Evolutionary conservation across 2,113 vertebrate species (phyloP), one percentile per base, ranked within the genome.

Genomic region (Syngnathus typhle): DNA sequence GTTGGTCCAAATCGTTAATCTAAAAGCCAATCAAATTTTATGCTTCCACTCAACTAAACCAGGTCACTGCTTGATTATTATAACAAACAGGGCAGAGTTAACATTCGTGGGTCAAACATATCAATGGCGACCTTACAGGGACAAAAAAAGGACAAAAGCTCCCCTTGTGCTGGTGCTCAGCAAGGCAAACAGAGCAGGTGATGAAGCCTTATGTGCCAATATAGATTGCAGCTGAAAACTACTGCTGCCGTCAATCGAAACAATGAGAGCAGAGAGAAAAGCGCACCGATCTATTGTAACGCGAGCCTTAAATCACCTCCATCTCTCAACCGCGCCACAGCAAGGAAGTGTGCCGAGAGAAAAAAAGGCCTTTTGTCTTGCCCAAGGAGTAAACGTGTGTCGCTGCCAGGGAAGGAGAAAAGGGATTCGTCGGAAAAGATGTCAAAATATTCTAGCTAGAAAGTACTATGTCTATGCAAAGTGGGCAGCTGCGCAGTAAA

Each of bases 401-500:
- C 13, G 3, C 23, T 77, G 61, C 2, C 46, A 72, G 63, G 38
- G 43, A 16, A 21, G 36, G 36, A 23, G 52, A 36, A 63, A 58
- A 47, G 27, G 36, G 55, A 49, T 73, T 68, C 54, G 68, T 78
- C 61, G 73, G n/a, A n/a, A 39, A 68, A 80, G 77, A 78, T 60
- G 74, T 55, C 73, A 72, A 82, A 81, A 78, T 79, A 73, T 82
- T 79, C 52, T 51, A 49, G 63, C 23, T 46, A 62, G 64, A 56
- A 70, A 58, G 68, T 77, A n/a, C n/a, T n/a, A 65, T 52, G 72
- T 84, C 79, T 85, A 74, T 71, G 80, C 77, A 80, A 83, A 84
- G 78, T 80, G 63, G 77, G 69, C 81, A 79, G 84, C 84, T 84
- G 79, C 16, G 51, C 81, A 76, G 66, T 85, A 83, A 82, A 87